Evolutionary conservation across 1,140 invertebrate genomes (phyloP).

Genomic region (Tetramorium parvispinum): DNA sequence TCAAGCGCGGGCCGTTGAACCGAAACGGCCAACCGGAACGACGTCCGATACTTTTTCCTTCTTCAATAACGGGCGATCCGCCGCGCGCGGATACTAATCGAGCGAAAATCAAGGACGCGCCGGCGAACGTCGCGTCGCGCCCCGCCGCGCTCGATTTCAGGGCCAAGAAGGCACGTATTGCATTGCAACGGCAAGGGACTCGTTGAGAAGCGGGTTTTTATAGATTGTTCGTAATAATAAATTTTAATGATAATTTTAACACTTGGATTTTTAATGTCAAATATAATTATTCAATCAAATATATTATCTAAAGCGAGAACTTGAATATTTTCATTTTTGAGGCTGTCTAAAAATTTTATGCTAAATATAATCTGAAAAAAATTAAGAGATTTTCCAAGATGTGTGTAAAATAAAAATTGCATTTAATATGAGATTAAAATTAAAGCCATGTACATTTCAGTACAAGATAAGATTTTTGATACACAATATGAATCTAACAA

Average conservation of each 20-base stretch:
- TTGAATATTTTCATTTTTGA: neutral
- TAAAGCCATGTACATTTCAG: neutral
- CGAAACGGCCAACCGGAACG: constrained; percentile 54
- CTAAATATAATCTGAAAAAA: neutral
- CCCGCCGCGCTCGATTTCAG: constrained; percentile 37
- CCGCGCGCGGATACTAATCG: constrained; percentile 54
- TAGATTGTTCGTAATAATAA: neutral
- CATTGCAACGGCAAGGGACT: neutral
- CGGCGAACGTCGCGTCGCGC: constrained; percentile 44
- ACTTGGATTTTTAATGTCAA: neutral
- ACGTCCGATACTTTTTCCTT: constrained; percentile 56
- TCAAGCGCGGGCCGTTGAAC: constrained; percentile 52
- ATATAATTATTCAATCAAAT: too few relatives aligned
- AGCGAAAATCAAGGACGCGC: constrained; percentile 52
- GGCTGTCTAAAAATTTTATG: neutral
- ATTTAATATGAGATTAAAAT: neutral
- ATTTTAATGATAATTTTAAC: neutral
- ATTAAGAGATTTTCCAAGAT: neutral
- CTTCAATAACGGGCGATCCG: constrained; percentile 55
- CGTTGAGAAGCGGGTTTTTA: neutral
- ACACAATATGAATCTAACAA: neutral
- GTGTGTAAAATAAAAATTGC: neutral
- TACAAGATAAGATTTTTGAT: neutral
- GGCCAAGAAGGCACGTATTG: constrained; percentile 37
- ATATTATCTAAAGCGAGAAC: neutral